These are phyloP conservation scores for Gobio gobio DNA, from an alignment of 2,113 vertebrate species.

Conservation along the genomic window DNA sequence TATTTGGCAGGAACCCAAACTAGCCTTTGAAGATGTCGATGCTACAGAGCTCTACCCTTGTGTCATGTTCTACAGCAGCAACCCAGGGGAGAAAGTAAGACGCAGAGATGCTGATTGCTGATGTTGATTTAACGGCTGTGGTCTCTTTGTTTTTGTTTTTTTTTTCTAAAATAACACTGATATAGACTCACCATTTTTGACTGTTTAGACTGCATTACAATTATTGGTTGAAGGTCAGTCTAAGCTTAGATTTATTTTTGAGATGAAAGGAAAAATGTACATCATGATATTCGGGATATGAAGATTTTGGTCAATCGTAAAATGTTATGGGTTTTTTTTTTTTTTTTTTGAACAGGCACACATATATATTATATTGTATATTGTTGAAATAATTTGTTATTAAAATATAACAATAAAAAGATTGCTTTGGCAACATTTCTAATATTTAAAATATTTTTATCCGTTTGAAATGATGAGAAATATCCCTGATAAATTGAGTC, in stretches of 20 bases:
- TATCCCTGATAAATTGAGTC: background rate
- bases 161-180: background rate
- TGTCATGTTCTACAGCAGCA: slow-evolving; percentile 84
- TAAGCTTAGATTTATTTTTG: background rate
- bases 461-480: background rate
- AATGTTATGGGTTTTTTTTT: background rate
- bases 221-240: background rate
- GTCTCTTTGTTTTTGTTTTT: background rate
- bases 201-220: background rate
- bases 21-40: slow-evolving; percentile 82
- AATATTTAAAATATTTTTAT: background rate
- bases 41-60: slow-evolving; percentile 80
- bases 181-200: background rate
- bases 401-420: too few species aligned
- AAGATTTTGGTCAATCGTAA: background rate
- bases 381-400: too few species aligned
- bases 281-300: background rate
- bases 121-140: background rate
- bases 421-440: background rate
- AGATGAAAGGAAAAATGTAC: background rate
- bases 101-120: background rate
- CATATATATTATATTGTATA: too few species aligned
- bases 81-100: slow-evolving; percentile 81
- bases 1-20: slow-evolving; percentile 75
- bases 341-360: background rate